Conservation (phyloP, 2,113 vertebrate genomes). For the Vidua macroura region DNA sequence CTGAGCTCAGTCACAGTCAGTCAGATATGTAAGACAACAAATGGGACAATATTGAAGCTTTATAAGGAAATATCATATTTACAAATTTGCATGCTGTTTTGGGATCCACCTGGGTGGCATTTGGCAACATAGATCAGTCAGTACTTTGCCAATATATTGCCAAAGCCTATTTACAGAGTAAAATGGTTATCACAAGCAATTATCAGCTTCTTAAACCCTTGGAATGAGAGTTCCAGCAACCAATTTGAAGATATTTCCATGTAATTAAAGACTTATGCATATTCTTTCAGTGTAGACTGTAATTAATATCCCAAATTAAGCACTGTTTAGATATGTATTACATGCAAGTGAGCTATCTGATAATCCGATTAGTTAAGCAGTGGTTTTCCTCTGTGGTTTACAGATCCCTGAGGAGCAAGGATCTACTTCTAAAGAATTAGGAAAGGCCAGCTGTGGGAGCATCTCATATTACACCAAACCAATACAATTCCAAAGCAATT, state of each 20-base stretch:
- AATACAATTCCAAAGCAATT: background rate
- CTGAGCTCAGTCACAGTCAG: background rate
- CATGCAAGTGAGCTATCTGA: slow-evolving; percentile 14
- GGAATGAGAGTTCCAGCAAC: background rate
- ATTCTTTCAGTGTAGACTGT: background rate
- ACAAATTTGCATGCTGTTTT: background rate
- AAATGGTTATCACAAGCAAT: slow-evolving; percentile 11
- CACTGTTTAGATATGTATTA: slow-evolving; percentile 15
- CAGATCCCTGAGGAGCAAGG: slow-evolving; percentile 16
- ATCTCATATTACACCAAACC: background rate
- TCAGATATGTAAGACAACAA: background rate
- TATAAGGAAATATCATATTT: background rate
- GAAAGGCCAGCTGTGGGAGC: background rate
- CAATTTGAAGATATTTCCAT: background rate
- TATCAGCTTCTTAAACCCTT: background rate
- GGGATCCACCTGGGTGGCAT: background rate
- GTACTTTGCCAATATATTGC: background rate
- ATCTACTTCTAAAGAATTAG: background rate
- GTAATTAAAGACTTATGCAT: background rate
- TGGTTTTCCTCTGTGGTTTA: slow-evolving; percentile 32
- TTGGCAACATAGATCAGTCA: background rate
- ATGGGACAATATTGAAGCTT: background rate
- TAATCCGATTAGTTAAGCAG: slow-evolving; percentile 32
- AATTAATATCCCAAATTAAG: slow-evolving; percentile 45
- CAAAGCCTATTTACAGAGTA: background rate